phyloP scores from a whole-genome alignment of 64 coral and sea anemone genomes.

The Montipora sp. region DNA sequence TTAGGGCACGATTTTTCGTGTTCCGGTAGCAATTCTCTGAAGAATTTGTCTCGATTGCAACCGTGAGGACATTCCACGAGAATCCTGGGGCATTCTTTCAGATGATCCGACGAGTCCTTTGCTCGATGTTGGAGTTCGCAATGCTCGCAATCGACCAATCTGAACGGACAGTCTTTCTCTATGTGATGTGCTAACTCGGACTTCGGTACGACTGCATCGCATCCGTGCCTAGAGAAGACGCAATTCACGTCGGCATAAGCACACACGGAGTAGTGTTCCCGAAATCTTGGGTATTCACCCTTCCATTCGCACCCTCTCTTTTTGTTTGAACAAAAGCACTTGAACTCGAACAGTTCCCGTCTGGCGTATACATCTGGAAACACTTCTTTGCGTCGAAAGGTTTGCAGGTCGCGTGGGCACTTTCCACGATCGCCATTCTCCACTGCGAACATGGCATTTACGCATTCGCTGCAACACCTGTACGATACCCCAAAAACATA shows the following conservation, averaged over 20 bases:
- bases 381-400: conserved; percentile 3
- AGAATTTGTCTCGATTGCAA: conserved; percentile 49
- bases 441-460: too few relatives aligned
- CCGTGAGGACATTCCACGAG: conserved; percentile 64
- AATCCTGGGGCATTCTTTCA: conserved; percentile 57
- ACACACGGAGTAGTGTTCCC: conserved; percentile 57
- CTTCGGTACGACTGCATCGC: conserved; percentile 6
- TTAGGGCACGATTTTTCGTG: conserved; percentile 62
- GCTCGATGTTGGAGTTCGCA: conserved; percentile 20
- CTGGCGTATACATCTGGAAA: conserved; percentile 65
- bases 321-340: conserved; percentile 69
- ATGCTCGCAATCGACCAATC: conserved; percentile 37
- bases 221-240: conserved; percentile 34
- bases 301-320: conserved; percentile 64
- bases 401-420: conserved; percentile 65
- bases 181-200: conserved; percentile 68
- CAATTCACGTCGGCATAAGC: conserved; percentile 65
- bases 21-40: conserved; percentile 49
- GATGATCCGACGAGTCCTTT: conserved; percentile 36
- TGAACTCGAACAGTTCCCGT: conserved; percentile 46
- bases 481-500: too few relatives aligned
- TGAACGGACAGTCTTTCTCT: conserved; percentile 70
- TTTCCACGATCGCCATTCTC: too few relatives aligned
- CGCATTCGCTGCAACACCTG: too few relatives aligned
- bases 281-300: conserved; percentile 12